These are phyloP conservation scores for Drosophila infuscata DNA, from an alignment of 2,888 invertebrate species.

Conservation along the genomic window DNA sequence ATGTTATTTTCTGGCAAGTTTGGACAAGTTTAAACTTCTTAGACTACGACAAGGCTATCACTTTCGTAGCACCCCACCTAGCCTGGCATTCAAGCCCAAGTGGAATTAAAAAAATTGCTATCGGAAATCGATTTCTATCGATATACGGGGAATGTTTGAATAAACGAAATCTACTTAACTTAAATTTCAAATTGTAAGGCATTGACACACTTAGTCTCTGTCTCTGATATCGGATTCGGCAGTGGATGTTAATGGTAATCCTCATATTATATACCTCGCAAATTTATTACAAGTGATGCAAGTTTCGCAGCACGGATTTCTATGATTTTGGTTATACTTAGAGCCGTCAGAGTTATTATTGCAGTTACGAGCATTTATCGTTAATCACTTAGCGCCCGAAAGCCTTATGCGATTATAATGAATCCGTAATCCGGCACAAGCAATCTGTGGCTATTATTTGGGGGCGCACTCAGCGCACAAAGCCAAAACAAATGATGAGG, in stretches of 20 bases:
- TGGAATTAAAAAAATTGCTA: not conserved
- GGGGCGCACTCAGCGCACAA: slow-evolving; percentile 5
- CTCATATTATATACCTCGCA: not conserved
- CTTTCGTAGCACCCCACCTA: not conserved
- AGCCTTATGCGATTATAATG: slow-evolving; percentile 52
- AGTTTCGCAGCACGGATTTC: not conserved
- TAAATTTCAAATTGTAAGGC: not conserved
- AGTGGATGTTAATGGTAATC: not conserved
- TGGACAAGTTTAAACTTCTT: not conserved
- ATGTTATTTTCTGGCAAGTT: not conserved
- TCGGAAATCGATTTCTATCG: not conserved
- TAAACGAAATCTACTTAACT: not conserved
- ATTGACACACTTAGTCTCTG: not conserved
- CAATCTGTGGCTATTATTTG: slow-evolving; percentile 17
- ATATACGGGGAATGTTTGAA: not conserved
- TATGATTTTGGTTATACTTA: not conserved
- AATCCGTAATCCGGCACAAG: slow-evolving; percentile 29
- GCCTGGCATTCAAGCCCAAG: not conserved
- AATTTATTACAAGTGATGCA: not conserved
- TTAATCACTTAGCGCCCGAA: slow-evolving; percentile 16
- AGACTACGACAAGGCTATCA: not conserved
- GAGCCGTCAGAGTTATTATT: not conserved
- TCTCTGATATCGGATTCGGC: not conserved
- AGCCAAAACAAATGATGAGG: not conserved
- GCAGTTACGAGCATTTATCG: not conserved